phyloP scores from a whole-genome alignment of 2,797 vertebrate species.

The Yasuhikotakia modesta region DNA sequence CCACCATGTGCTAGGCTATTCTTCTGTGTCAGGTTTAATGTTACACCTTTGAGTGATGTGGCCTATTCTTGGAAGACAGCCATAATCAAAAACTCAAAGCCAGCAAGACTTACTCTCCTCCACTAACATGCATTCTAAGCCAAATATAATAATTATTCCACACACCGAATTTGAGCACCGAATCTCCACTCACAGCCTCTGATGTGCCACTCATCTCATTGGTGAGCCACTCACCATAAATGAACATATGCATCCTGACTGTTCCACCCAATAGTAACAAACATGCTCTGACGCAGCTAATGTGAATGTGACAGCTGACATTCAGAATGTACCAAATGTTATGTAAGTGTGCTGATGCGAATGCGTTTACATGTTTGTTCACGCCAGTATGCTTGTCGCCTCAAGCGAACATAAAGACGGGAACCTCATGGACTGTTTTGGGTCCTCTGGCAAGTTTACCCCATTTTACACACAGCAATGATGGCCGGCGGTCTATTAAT shows the following conservation, averaged over 20 bases:
- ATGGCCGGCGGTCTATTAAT: conserved; percentile 67
- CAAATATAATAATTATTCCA: conserved; percentile 41
- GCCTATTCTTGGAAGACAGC: conserved; percentile 69
- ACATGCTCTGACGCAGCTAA: conserved; percentile 24
- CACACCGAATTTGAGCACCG: neutral
- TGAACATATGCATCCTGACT: conserved; percentile 16
- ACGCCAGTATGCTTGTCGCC: neutral
- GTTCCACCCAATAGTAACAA: conserved; percentile 35
- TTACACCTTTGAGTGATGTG: conserved; percentile 73
- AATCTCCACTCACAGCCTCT: conserved; percentile 3
- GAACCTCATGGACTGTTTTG: conserved; percentile 37
- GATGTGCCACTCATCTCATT: conserved; percentile 2
- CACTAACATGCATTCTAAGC: neutral
- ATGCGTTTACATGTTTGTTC: neutral
- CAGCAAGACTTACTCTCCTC: conserved; percentile 10
- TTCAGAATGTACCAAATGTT: conserved; percentile 1
- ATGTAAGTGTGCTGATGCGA: conserved; percentile 10
- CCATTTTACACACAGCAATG: conserved; percentile 65
- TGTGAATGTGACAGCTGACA: conserved; percentile 51
- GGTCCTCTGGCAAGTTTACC: conserved; percentile 53
- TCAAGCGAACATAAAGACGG: neutral
- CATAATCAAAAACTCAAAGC: conserved; percentile 46
- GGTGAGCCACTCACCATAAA: conserved; percentile 14
- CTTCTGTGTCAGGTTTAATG: conserved; percentile 75
- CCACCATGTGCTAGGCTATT: conserved; percentile 71